Percentiles rank a stretch among this genome's conserved stretches.
phyloP scores from a whole-genome alignment of 2,888 invertebrate species.

The Minunthozetes semirufus region DNA sequence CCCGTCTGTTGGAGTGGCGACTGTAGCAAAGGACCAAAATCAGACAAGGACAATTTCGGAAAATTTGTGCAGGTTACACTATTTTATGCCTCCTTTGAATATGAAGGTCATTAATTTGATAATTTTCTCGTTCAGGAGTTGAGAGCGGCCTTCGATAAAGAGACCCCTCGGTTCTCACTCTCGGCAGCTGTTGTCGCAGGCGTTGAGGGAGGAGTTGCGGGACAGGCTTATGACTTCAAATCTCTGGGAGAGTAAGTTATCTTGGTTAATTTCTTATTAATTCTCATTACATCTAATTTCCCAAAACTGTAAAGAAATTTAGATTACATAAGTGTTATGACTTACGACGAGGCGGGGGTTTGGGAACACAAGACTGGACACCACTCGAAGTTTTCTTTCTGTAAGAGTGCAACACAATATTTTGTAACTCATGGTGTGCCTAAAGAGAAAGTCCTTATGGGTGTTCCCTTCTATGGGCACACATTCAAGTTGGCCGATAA shows the following conservation, averaged over 20 bases:
- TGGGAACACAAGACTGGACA: not conserved
- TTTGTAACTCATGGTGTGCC: not conserved
- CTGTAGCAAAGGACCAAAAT: not conserved
- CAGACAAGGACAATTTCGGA: not conserved
- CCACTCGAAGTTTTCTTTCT: not conserved
- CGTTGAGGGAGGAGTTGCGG: not conserved
- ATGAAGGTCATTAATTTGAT: not conserved
- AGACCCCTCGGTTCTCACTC: not conserved
- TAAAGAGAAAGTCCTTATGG: not conserved
- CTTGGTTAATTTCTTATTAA: no score
- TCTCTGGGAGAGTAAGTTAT: not conserved
- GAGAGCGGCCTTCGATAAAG: not conserved
- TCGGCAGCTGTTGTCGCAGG: constrained; percentile 2
- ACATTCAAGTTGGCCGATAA: constrained; percentile 16
- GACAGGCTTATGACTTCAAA: not conserved
- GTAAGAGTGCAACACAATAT: not conserved
- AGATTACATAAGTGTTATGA: constrained; percentile 15
- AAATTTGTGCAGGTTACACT: constrained; percentile 5
- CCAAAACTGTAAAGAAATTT: not conserved
- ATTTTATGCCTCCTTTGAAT: no score
- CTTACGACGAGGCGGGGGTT: not conserved
- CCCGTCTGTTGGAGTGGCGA: constrained; percentile 15
- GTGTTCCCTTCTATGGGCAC: constrained; percentile 4
- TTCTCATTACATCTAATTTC: no score
- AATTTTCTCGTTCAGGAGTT: not conserved